Evolutionary conservation across 2,113 vertebrate genomes (phyloP).

Genomic region (Odontesthes bonariensis): DNA sequence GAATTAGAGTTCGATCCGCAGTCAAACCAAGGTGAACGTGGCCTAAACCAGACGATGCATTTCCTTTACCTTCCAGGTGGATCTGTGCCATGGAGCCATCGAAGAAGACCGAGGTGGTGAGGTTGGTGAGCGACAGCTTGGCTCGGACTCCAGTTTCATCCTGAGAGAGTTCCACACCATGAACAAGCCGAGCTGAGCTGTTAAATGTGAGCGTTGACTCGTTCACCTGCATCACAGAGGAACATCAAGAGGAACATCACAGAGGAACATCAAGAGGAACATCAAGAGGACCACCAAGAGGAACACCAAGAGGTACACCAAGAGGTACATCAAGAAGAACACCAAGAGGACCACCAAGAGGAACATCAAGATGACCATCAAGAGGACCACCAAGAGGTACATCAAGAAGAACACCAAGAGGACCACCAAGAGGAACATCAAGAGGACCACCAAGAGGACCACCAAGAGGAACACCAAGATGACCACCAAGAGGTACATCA

Average conservation of each 20-base stretch:
- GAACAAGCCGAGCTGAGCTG: neutral
- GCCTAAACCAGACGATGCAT: accelerated
- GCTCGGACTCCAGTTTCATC: constrained; percentile 20
- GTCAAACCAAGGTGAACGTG: no score
- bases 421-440: no score
- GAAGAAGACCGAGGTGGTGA: constrained; percentile 25
- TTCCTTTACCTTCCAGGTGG: constrained; percentile 13
- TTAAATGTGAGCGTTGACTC: neutral
- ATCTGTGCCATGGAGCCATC: constrained; percentile 6
- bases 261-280: no score
- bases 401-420: no score
- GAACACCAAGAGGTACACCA: neutral
- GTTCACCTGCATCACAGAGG: constrained; percentile 7
- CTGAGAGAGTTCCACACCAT: constrained; percentile 11
- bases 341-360: no score
- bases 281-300: neutral
- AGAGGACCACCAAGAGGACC: no score
- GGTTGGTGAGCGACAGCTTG: neutral
- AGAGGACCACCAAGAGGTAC: no score
- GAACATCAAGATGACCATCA: no score
- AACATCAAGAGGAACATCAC: neutral
- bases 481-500: no score
- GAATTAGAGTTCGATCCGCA: constrained; percentile 1
- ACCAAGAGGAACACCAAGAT: no score
- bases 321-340: neutral